A percentile compares a stretch with the other conserved stretches of the same genome.
Conservation (phyloP, 2,113 vertebrate species). For the Corydoras maculifer region DNA sequence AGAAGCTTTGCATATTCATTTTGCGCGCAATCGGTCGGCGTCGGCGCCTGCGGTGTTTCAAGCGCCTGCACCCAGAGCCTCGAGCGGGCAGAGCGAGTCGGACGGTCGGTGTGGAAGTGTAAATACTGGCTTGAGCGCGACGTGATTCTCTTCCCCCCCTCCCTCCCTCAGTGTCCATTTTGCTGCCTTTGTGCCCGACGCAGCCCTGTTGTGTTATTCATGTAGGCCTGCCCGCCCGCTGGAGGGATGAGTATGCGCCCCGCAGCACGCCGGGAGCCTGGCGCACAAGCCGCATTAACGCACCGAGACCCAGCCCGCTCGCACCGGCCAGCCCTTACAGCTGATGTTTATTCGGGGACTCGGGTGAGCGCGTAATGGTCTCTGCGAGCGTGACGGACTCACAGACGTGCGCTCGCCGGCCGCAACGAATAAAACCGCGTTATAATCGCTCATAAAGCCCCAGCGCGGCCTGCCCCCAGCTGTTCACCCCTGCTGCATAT, state of each 20-base stretch:
- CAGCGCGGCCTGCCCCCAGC: not conserved
- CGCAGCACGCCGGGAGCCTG: constrained; percentile 1
- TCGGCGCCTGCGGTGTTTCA: constrained; percentile 32
- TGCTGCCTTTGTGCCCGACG: constrained; percentile 65
- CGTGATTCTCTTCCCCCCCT: constrained; percentile 43
- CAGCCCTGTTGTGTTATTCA: constrained; percentile 69
- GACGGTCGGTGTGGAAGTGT: not conserved
- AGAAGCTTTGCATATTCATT: constrained; percentile 72
- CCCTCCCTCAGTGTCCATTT: constrained; percentile 33
- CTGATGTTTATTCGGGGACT: too few relatives aligned
- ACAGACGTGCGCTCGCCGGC: too few relatives aligned
- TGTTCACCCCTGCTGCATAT: constrained; percentile 26
- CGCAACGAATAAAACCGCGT: too few relatives aligned
- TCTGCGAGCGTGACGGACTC: too few relatives aligned
- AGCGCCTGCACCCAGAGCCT: too few relatives aligned
- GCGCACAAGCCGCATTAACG: too few relatives aligned
- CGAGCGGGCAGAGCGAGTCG: not conserved
- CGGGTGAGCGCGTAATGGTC: too few relatives aligned
- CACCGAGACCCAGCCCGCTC: too few relatives aligned
- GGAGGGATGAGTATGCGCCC: constrained; percentile 47
- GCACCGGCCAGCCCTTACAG: too few relatives aligned
- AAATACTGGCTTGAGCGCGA: constrained; percentile 33
- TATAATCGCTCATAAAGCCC: too few relatives aligned
- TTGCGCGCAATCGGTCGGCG: constrained; percentile 43
- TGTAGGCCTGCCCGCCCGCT: constrained; percentile 54